Evolutionary conservation across 2,888 invertebrate species (phyloP).

Genomic region (Taphrorychus bicolor): DNA sequence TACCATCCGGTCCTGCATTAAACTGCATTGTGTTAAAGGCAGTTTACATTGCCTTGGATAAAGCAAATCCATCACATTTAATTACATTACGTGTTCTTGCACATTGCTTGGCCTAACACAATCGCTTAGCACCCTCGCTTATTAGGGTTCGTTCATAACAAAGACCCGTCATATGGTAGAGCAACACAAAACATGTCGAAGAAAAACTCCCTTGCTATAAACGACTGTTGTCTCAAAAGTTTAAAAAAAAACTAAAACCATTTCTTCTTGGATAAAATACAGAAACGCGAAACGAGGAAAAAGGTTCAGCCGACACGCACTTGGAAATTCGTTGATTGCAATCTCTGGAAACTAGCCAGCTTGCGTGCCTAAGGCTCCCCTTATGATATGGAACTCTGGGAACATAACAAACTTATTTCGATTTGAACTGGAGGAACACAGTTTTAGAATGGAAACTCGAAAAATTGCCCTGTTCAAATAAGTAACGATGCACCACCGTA

Average conservation of each 20-base stretch:
- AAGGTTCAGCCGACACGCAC: constrained; percentile 29
- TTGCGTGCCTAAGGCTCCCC: constrained; percentile 26
- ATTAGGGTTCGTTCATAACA: too few relatives aligned
- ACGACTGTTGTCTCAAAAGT: neutral
- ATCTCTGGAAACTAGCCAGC: constrained; percentile 37
- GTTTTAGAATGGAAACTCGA: constrained; percentile 8
- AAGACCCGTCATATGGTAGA: too few relatives aligned
- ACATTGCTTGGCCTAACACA: neutral
- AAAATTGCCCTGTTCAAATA: constrained; percentile 11
- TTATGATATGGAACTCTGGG: constrained; percentile 26
- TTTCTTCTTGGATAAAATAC: constrained; percentile 25
- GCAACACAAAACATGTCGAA: neutral
- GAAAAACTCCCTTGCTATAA: neutral
- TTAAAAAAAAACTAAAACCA: constrained; percentile 13
- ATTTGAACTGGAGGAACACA: constrained; percentile 13
- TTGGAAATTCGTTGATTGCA: constrained; percentile 31
- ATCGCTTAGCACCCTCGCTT: too few relatives aligned
- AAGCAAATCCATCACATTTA: constrained; percentile 6
- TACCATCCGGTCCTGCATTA: too few relatives aligned
- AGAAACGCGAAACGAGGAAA: constrained; percentile 19
- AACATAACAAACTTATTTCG: constrained; percentile 35
- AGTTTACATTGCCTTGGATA: neutral
- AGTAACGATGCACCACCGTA: too few relatives aligned
- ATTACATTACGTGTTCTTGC: neutral
- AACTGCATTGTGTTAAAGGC: neutral